Percentiles rank a stretch among this genome's conserved stretches.
phyloP scores from a whole-genome alignment of 2,113 vertebrate genomes.

The Pampusana beccarii region DNA sequence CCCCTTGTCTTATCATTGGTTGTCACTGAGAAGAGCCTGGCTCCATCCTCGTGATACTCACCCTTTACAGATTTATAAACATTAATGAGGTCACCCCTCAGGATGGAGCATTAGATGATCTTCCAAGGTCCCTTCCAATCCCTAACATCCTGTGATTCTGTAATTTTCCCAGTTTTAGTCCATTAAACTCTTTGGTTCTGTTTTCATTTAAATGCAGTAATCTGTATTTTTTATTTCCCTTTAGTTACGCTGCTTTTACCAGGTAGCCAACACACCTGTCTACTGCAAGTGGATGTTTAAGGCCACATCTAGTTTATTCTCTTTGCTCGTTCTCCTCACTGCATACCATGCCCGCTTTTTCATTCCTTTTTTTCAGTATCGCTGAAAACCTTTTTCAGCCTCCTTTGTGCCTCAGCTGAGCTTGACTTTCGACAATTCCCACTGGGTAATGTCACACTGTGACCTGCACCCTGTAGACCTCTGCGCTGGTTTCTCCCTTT shows the following conservation, averaged over 20 bases:
- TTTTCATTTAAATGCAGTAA: not conserved
- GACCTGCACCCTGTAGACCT: not conserved
- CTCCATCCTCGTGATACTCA: too few relatives aligned
- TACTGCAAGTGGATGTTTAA: not conserved
- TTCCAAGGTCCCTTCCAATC: too few relatives aligned
- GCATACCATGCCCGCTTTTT: rapidly evolving
- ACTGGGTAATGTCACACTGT: not conserved
- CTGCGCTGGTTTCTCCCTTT: not conserved
- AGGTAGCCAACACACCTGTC: rapidly evolving
- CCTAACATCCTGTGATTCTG: too few relatives aligned
- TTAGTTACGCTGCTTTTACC: not conserved
- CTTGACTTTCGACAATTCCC: rapidly evolving
- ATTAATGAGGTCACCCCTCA: too few relatives aligned
- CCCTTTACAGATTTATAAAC: too few relatives aligned
- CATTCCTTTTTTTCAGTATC: rapidly evolving
- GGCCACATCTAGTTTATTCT: not conserved
- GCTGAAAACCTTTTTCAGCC: not conserved
- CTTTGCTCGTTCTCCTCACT: not conserved
- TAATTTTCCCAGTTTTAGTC: not conserved
- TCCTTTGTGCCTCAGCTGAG: not conserved
- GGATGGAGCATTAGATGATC: too few relatives aligned
- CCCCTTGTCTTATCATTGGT: too few relatives aligned
- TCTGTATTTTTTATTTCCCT: not conserved
- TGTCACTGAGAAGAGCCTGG: too few relatives aligned
- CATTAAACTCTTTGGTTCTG: not conserved